phyloP scores from a whole-genome alignment of 1,140 invertebrate species.

The Antheraea mylitta region DNA sequence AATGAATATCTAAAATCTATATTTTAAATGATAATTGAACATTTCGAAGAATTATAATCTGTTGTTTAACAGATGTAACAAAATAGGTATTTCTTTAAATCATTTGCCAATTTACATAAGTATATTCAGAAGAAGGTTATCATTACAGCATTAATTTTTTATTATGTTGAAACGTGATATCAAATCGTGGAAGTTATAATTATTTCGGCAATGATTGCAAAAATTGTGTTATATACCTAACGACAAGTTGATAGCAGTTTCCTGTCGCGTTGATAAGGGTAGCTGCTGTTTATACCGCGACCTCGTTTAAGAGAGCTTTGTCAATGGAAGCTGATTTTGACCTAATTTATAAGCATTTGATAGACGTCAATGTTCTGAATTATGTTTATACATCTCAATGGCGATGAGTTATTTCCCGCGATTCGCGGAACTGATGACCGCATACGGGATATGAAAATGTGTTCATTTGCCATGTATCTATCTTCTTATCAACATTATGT shows the following conservation, averaged over 20 bases:
- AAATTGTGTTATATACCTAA: slow-evolving; percentile 72
- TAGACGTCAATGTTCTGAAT: slow-evolving; percentile 26
- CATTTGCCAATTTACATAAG: not conserved
- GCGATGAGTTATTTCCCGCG: slow-evolving; percentile 18
- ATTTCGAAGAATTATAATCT: not conserved
- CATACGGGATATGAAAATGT: slow-evolving; percentile 25
- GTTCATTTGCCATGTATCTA: not conserved
- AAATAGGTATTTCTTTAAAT: not conserved
- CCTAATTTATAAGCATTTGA: slow-evolving; percentile 52
- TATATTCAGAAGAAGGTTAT: not conserved
- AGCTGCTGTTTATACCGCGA: slow-evolving; percentile 60
- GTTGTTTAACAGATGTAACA: not conserved
- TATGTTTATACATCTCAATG: slow-evolving; percentile 14
- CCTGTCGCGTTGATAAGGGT: slow-evolving; percentile 63
- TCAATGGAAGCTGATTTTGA: slow-evolving; percentile 74
- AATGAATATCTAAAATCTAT: not conserved
- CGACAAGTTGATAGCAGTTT: slow-evolving; percentile 70
- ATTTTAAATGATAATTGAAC: not conserved
- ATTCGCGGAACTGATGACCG: slow-evolving; percentile 24
- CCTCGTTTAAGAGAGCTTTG: slow-evolving; percentile 70
- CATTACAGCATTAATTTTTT: not conserved
- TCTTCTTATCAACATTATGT: slow-evolving; percentile 10
- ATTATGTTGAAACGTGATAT: slow-evolving; percentile 23
- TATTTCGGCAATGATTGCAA: slow-evolving; percentile 77
- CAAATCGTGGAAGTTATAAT: slow-evolving; percentile 55